Conservation (phyloP, 1,140 invertebrate genomes). For the Mizuhopecten yessoensis region DNA sequence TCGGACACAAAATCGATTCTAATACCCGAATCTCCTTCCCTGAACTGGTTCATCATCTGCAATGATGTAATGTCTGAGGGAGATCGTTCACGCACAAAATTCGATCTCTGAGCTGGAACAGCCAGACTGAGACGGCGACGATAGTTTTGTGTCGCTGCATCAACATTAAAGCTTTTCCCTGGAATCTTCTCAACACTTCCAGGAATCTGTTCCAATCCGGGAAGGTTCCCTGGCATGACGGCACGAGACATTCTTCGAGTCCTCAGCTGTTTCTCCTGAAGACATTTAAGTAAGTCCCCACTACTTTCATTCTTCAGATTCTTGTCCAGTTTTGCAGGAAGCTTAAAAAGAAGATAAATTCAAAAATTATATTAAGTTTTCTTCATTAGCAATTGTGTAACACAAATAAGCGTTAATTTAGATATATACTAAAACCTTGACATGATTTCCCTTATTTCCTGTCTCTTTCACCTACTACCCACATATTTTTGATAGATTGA, state of each 20-base stretch:
- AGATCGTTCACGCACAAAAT: slow-evolving; percentile 47
- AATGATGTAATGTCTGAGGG: slow-evolving; percentile 57
- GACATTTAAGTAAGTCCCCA: slow-evolving; percentile 64
- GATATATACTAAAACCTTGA: too few relatives aligned
- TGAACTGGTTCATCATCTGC: slow-evolving; percentile 36
- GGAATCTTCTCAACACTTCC: slow-evolving; percentile 15
- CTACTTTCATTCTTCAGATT: slow-evolving; percentile 67
- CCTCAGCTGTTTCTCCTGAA: slow-evolving; percentile 68
- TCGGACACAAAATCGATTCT: slow-evolving; percentile 51
- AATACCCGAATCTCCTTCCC: slow-evolving; percentile 46
- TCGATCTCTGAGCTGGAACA: slow-evolving; percentile 57
- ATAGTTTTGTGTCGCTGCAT: slow-evolving; percentile 63
- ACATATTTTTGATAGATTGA: too few relatives aligned
- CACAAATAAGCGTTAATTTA: too few relatives aligned
- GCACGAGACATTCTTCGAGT: slow-evolving; percentile 67
- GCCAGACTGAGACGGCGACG: slow-evolving; percentile 66
- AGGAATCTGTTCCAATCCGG: slow-evolving; percentile 48
- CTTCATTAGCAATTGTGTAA: too few relatives aligned
- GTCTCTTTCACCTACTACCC: too few relatives aligned
- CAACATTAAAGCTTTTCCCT: slow-evolving; percentile 53
- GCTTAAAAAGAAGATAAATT: background rate
- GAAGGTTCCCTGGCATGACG: slow-evolving; percentile 54
- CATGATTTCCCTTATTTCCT: too few relatives aligned
- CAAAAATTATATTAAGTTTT: too few relatives aligned
- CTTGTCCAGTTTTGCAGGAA: slow-evolving; percentile 59